Conservation (phyloP, 2,113 vertebrate species). For the Osmerus mordax region DNA sequence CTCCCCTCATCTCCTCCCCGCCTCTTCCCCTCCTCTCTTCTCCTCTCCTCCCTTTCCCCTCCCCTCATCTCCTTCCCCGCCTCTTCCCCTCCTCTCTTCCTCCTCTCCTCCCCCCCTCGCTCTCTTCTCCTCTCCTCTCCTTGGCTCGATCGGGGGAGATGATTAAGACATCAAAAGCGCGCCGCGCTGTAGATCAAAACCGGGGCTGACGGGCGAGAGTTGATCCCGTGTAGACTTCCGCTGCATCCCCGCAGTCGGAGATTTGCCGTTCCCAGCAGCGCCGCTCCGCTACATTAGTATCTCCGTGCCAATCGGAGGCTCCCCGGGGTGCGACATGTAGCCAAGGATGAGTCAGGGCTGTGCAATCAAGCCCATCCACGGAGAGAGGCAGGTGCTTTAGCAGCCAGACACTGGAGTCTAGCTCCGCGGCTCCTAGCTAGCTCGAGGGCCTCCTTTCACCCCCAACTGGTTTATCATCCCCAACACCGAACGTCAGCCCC, state of each 20-base stretch:
- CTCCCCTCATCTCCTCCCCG: background rate
- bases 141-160: slow-evolving; percentile 62
- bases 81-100: slow-evolving; percentile 27
- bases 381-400: slow-evolving; percentile 57
- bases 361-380: slow-evolving; percentile 63
- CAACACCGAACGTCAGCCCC: slow-evolving; percentile 52
- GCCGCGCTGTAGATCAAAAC: slow-evolving; percentile 68
- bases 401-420: slow-evolving; percentile 33
- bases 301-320: slow-evolving; percentile 67
- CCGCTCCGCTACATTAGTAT: slow-evolving; percentile 69
- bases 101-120: slow-evolving; percentile 28
- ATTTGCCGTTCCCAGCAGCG: slow-evolving; percentile 70
- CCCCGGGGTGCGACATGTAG: slow-evolving; percentile 67
- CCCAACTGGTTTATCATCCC: slow-evolving; percentile 68
- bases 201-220: slow-evolving; percentile 62
- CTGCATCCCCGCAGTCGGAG: slow-evolving; percentile 66
- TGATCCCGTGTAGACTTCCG: slow-evolving; percentile 67
- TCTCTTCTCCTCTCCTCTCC: slow-evolving; percentile 44
- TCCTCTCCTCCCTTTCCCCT: slow-evolving; percentile 25
- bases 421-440: slow-evolving; percentile 5
- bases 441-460: slow-evolving; percentile 62
- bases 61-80: slow-evolving; percentile 20
- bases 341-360: slow-evolving; percentile 71
- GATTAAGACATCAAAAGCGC: slow-evolving; percentile 74
- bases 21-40: background rate